Evolutionary conservation across 2,888 invertebrate genomes (phyloP).

Genomic region (Eupithecia abbreviata): DNA sequence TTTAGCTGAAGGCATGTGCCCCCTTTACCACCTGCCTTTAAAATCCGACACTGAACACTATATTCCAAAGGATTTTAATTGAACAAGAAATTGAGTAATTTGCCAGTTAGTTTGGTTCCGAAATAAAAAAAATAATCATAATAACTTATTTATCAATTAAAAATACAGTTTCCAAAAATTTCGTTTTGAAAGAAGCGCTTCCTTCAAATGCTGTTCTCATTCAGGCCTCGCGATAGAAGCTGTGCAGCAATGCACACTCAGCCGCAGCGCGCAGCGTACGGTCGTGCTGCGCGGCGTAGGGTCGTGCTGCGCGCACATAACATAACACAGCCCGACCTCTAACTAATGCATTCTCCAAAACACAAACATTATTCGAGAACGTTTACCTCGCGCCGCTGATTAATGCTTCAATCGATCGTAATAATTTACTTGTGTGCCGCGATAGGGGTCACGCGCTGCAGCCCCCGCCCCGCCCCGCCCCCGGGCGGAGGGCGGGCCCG

Average conservation of each 20-base stretch:
- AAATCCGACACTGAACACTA: too few relatives aligned
- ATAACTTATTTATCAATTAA: neutral
- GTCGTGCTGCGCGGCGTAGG: neutral
- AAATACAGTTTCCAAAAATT: neutral
- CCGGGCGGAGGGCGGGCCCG: slow-evolving; percentile 39
- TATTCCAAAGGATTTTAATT: too few relatives aligned
- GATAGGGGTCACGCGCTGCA: slow-evolving; percentile 35
- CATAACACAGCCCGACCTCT: slow-evolving; percentile 10
- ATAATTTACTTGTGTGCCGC: slow-evolving; percentile 29
- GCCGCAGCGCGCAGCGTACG: neutral
- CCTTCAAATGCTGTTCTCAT: too few relatives aligned
- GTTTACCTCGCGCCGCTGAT: slow-evolving; percentile 29
- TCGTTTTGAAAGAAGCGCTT: neutral
- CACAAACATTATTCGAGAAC: slow-evolving; percentile 24
- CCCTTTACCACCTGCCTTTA: too few relatives aligned
- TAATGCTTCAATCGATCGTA: slow-evolving; percentile 30
- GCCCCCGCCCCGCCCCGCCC: slow-evolving; percentile 10
- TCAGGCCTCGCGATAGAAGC: too few relatives aligned
- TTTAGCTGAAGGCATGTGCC: too few relatives aligned
- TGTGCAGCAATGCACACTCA: too few relatives aligned
- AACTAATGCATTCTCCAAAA: slow-evolving; percentile 15
- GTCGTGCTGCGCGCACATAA: slow-evolving; percentile 19
- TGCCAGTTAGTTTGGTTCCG: neutral
- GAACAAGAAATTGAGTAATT: neutral
- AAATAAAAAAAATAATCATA: neutral